These are phyloP conservation scores for Drosophila biarmipes DNA, from an alignment of 1,140 invertebrate species.

Conservation along the genomic window DNA sequence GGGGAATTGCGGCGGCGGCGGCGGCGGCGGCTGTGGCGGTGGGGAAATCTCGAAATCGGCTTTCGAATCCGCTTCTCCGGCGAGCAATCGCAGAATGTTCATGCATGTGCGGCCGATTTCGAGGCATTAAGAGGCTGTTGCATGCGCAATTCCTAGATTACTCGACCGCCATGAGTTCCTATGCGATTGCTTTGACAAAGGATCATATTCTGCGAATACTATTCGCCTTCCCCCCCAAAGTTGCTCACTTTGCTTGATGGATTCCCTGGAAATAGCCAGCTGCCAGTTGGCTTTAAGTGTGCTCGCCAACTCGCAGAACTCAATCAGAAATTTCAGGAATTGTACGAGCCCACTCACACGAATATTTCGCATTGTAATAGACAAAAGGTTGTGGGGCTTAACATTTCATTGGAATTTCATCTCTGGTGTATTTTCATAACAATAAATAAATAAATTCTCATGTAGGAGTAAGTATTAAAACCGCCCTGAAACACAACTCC, in stretches of 20 bases:
- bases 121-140: conserved; percentile 18
- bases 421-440: no score
- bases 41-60: conserved; percentile 14
- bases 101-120: conserved; percentile 2
- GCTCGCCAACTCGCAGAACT: background rate
- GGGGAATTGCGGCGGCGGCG: background rate
- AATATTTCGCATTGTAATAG: background rate
- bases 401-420: background rate
- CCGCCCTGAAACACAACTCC: no score
- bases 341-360: background rate
- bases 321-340: background rate
- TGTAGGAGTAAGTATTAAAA: no score
- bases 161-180: background rate
- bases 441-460: no score
- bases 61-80: conserved; percentile 7
- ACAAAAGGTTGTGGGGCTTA: background rate
- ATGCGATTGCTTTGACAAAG: background rate
- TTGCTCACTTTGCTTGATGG: background rate
- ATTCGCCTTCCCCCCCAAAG: background rate
- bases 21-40: background rate
- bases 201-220: background rate
- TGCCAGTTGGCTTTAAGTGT: background rate
- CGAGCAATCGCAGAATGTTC: conserved; percentile 4
- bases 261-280: background rate
- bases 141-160: background rate